Conservation (phyloP, 2,797 vertebrate species). For the Amblyraja radiata region DNA sequence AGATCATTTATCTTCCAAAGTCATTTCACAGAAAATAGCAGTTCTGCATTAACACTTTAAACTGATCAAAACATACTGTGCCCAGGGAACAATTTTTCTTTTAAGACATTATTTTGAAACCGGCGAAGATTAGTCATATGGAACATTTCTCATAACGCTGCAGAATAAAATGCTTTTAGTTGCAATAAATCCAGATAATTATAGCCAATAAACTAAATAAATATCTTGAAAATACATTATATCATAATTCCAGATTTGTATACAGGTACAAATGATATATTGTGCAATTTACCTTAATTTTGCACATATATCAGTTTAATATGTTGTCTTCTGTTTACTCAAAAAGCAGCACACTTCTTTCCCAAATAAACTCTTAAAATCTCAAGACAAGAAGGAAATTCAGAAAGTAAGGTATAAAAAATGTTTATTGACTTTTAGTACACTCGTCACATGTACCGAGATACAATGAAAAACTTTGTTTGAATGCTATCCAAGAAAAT, state of each 20-base stretch:
- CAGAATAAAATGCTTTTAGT: background rate
- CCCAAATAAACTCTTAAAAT: background rate
- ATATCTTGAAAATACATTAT: constrained; percentile 30
- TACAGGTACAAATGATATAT: background rate
- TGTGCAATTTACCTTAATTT: constrained; percentile 13
- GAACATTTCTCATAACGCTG: background rate
- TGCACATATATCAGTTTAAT: background rate
- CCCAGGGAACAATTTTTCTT: background rate
- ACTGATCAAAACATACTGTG: background rate
- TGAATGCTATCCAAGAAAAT: background rate
- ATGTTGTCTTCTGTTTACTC: constrained; percentile 1
- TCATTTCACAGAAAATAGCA: background rate
- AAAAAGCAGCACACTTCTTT: background rate
- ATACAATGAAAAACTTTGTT: background rate
- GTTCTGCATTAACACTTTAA: background rate
- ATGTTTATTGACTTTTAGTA: background rate
- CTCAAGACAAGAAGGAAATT: constrained; percentile 24
- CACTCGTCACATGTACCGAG: background rate
- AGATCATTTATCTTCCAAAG: background rate
- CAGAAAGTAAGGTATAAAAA: background rate
- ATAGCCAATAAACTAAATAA: background rate
- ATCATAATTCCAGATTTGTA: constrained; percentile 19
- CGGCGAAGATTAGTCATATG: background rate
- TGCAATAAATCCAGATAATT: background rate
- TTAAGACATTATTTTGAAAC: background rate